Base-by-base conservation (phyloP, 2,888 invertebrate genomes). In the Erebia aethiops region DNA sequence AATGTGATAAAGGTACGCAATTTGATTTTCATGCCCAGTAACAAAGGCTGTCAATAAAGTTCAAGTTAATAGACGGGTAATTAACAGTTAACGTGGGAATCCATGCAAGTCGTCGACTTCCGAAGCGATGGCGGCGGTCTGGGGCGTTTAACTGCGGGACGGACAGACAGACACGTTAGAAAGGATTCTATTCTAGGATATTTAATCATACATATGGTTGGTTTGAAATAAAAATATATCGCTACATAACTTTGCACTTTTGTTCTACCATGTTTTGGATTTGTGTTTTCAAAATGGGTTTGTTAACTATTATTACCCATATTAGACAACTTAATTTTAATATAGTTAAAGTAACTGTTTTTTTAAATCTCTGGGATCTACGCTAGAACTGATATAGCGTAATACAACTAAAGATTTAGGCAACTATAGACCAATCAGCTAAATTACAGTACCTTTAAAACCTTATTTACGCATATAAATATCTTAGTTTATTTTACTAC, bases 101-200 rank as follows among this genome's bases (percentile, higher is more conserved):
- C 81, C 81, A 80, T 80, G 81, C 81, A 79, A 77, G 74, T 69
- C 72, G 80, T 77, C 74, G 79, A 75, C 70, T 72, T 74, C 66
- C 75, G 76, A 73, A 74, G 75, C 77, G 78, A 72, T 75, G 74
- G 76, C 76, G 76, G 73, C 68, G 70, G 71, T 62, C 72, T 52
- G 75, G 74, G 77, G 73, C 58, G 57, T 74, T 78, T 78, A 81
- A 75, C 80, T 80, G 76, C 43, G 72, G 75, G 75, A 71, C 63
- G 73, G 72, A 74, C 62, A 68, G 76, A 79, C 73, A 74, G 52
- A 73, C 52, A 66, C 43, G 51, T 68, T 73, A 70, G 35, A 70
- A 43, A 21, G 21, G 64, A 64, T 54, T 51, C 51, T 57, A 66
- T 21, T 2, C 21, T 21, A 21, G 21, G 21, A 21, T 21, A 21